A percentile compares a stretch with the other conserved stretches of the same genome.
These are phyloP conservation scores for Diachrysia chrysitis DNA, from an alignment of 2,888 invertebrate genomes.

Conservation along the genomic window DNA sequence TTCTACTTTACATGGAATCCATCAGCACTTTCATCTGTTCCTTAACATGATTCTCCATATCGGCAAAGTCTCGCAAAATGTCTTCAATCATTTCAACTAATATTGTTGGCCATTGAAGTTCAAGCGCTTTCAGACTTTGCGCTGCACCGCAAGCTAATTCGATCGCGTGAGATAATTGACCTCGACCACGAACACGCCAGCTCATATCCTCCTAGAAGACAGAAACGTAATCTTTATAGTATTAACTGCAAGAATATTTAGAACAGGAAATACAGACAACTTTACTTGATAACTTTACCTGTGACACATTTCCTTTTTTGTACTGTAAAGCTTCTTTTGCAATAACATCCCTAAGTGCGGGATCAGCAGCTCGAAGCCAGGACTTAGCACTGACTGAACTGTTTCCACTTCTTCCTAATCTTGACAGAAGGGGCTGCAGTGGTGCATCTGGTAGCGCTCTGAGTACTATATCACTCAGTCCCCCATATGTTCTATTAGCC, in stretches of 20 bases:
- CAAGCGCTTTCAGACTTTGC: slow-evolving; percentile 92
- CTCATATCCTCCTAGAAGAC: slow-evolving; percentile 91
- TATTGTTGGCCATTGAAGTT: slow-evolving; percentile 93
- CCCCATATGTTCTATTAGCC: slow-evolving; percentile 92
- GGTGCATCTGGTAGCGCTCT: slow-evolving; percentile 94
- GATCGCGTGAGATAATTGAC: slow-evolving; percentile 92
- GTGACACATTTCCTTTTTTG: slow-evolving; percentile 90
- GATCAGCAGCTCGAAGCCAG: slow-evolving; percentile 93
- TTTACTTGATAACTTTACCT: slow-evolving; percentile 67
- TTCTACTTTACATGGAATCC: slow-evolving; percentile 71
- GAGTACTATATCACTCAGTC: slow-evolving; percentile 94
- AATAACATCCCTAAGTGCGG: slow-evolving; percentile 94
- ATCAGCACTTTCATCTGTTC: slow-evolving; percentile 89
- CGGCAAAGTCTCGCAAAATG: slow-evolving; percentile 94
- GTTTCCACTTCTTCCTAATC: slow-evolving; percentile 90
- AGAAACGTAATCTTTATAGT: slow-evolving; percentile 1
- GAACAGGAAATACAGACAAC: too few relatives aligned
- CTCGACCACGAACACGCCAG: slow-evolving; percentile 93
- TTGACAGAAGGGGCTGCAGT: slow-evolving; percentile 92
- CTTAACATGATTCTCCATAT: slow-evolving; percentile 94
- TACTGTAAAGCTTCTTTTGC: slow-evolving; percentile 96
- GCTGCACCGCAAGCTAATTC: slow-evolving; percentile 94
- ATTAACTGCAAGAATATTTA: background rate
- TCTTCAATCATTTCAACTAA: slow-evolving; percentile 94
- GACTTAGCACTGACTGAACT: slow-evolving; percentile 90